Conservation (phyloP, 2,113 vertebrate genomes). For the Chaetops frenatus region DNA sequence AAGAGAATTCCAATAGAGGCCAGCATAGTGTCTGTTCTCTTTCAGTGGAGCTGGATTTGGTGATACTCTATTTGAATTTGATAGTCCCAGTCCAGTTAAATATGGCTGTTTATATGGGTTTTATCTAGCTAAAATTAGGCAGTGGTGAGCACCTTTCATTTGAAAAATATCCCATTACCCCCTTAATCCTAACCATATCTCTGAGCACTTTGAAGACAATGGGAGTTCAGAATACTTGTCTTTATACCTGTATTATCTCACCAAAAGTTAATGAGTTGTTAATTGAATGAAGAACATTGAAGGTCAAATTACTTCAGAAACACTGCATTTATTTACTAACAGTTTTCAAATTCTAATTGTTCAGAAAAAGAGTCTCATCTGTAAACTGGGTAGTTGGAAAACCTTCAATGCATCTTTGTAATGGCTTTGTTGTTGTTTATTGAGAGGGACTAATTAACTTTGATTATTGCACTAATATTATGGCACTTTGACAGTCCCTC, state of each 20-base stretch:
- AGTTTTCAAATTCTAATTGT: constrained; percentile 57
- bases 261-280: constrained; percentile 29
- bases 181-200: neutral
- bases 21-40: neutral
- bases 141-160: neutral
- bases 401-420: constrained; percentile 72
- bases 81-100: neutral
- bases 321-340: neutral
- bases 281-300: neutral
- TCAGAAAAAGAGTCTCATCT: constrained; percentile 36
- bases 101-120: neutral
- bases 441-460: constrained; percentile 93
- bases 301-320: constrained; percentile 39
- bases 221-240: neutral
- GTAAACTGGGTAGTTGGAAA: constrained; percentile 55
- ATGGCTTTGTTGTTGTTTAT: constrained; percentile 82
- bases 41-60: neutral
- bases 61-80: neutral
- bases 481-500: constrained; percentile 90
- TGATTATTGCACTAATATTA: constrained; percentile 99
- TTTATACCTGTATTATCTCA: neutral
- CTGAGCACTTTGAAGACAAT: neutral
- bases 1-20: neutral
- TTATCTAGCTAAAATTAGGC: neutral
- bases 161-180: neutral